Percentiles rank a stretch among this genome's conserved stretches.
Evolutionary conservation across 2,113 vertebrate genomes (phyloP).

Genomic region (Microtus montanus): DNA sequence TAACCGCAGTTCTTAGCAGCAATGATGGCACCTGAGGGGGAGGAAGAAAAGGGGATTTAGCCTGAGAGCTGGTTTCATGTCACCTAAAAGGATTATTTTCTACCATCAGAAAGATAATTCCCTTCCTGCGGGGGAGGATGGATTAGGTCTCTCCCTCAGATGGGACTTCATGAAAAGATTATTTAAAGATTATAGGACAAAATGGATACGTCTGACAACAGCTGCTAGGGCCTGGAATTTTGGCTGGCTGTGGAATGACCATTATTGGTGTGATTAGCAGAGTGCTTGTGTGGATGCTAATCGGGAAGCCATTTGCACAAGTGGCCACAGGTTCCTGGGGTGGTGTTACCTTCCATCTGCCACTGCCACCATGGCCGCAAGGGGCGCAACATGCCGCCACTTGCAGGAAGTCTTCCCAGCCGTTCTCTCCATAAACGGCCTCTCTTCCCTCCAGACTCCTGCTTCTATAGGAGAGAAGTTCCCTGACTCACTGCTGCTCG

Average conservation of each 20-base stretch:
- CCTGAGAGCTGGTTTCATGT: conserved; percentile 72
- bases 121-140: conserved; percentile 63
- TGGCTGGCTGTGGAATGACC: conserved; percentile 38
- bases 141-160: conserved; percentile 75
- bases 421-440: not conserved
- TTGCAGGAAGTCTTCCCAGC: conserved; percentile 18
- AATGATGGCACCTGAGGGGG: conserved; percentile 60
- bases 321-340: not conserved
- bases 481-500: not conserved
- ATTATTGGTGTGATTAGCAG: conserved; percentile 46
- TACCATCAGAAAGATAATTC: conserved; percentile 80
- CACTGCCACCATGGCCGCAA: not conserved
- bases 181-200: conserved; percentile 79
- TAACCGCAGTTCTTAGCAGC: conserved; percentile 61
- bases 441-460: not conserved
- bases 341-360: not conserved
- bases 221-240: conserved; percentile 43
- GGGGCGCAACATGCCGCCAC: not conserved
- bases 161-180: conserved; percentile 74
- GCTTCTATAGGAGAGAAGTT: not conserved
- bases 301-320: not conserved
- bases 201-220: conserved; percentile 55
- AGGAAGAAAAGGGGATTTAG: conserved; percentile 57
- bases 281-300: not conserved
- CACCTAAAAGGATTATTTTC: conserved; percentile 73